Percentiles rank a stretch among this genome's conserved stretches.
These are phyloP conservation scores for Pteronura brasiliensis DNA, from an alignment of 2,113 vertebrate genomes.

Conservation along the genomic window DNA sequence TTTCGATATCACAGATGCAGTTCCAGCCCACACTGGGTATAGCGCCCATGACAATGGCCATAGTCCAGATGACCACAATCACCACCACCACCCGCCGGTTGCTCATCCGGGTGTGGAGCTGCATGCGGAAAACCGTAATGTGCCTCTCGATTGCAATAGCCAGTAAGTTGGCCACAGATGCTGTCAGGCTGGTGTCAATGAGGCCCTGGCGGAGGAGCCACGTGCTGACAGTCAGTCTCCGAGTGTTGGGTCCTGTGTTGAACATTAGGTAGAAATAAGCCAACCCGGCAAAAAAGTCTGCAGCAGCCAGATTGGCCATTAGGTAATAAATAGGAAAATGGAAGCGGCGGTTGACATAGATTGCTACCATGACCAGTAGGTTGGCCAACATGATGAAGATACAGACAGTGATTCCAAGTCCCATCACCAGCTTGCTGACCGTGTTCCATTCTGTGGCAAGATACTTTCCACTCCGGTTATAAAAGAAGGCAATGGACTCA, in stretches of 20 bases:
- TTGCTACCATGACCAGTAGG: slow-evolving; percentile 98
- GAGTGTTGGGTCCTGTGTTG: slow-evolving; percentile 98
- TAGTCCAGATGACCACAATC: slow-evolving; percentile 99
- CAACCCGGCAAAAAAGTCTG: slow-evolving; percentile 98
- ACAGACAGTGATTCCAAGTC: slow-evolving; percentile 97
- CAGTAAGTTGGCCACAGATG: slow-evolving; percentile 96
- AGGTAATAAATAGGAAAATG: slow-evolving; percentile 99
- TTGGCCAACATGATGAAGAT: slow-evolving; percentile 99
- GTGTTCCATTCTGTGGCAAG: slow-evolving; percentile 96
- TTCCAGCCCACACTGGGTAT: slow-evolving; percentile 99
- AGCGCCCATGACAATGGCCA: slow-evolving; percentile 98
- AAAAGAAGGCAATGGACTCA: slow-evolving; percentile 99
- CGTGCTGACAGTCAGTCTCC: slow-evolving; percentile 94
- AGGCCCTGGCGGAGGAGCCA: slow-evolving; percentile 98
- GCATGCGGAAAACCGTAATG: slow-evolving; percentile 99
- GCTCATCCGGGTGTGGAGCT: slow-evolving; percentile 98
- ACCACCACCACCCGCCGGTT: slow-evolving; percentile 97
- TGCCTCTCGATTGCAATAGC: slow-evolving; percentile 98
- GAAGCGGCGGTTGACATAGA: slow-evolving; percentile 98
- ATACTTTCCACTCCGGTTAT: slow-evolving; percentile 95
- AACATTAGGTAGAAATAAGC: slow-evolving; percentile 99
- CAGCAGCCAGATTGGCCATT: slow-evolving; percentile 98
- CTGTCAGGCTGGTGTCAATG: slow-evolving; percentile 97
- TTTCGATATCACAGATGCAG: slow-evolving; percentile 93
- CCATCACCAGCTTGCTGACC: slow-evolving; percentile 98